phyloP scores from a whole-genome alignment of 1,140 invertebrate genomes.

The Bombus waltoni region DNA sequence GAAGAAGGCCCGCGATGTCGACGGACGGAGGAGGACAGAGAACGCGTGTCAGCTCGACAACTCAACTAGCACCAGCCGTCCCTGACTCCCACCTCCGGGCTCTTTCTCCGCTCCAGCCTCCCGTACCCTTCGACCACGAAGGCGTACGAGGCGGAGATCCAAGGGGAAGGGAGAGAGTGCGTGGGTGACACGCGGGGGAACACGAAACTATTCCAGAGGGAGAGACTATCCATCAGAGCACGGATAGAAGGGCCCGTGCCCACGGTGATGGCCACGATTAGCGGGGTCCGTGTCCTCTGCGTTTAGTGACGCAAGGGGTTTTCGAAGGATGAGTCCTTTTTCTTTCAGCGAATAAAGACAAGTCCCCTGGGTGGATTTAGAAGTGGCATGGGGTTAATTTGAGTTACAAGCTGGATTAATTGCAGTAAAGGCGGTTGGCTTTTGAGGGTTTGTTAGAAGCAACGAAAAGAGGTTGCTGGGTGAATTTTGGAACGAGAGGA shows the following conservation, averaged over 20 bases:
- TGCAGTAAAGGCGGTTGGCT: neutral
- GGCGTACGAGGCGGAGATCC: conserved; percentile 43
- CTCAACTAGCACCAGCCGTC: conserved; percentile 82
- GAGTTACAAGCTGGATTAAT: neutral
- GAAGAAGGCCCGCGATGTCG: conserved; percentile 28
- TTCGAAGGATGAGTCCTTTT: neutral
- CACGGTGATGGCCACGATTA: conserved; percentile 42
- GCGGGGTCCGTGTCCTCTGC: neutral
- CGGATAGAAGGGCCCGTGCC: conserved; percentile 34
- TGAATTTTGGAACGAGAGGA: neutral
- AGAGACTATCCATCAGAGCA: conserved; percentile 48
- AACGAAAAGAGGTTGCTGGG: neutral
- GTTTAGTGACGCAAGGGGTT: neutral
- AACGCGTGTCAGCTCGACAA: conserved; percentile 83
- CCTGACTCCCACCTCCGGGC: conserved; percentile 67
- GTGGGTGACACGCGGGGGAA: conserved; percentile 33
- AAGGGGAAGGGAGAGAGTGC: conserved; percentile 28
- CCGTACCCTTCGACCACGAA: conserved; percentile 5
- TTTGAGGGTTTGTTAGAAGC: neutral
- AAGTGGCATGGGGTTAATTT: neutral
- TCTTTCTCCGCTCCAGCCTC: conserved; percentile 44
- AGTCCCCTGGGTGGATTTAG: neutral
- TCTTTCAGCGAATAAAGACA: neutral
- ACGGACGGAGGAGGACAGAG: conserved; percentile 64
- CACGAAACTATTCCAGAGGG: conserved; percentile 44